Evolutionary conservation across 2,888 invertebrate species (phyloP), one percentile per base, ranked within the genome.

Genomic region (Rhorus exstirpatorius): DNA sequence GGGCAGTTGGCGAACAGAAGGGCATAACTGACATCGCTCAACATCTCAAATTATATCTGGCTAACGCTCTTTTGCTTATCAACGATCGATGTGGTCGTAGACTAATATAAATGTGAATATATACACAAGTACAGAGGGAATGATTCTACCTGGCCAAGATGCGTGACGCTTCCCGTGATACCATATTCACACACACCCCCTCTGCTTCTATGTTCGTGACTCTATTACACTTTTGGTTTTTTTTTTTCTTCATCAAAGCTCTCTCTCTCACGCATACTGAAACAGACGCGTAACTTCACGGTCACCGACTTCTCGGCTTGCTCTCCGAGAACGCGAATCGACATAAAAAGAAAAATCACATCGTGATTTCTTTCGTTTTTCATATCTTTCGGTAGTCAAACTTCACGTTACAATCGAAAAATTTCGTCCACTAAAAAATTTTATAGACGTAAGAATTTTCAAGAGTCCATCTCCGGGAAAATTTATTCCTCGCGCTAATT

Each of bases 141-240:
- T 60, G 49, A 61, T 67, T 58, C 67, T 46, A 46, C 60, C 46
- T 49, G 61, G 55, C 10, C 46, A 65, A 63, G 26, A 74, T 60
- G 70, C 80, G 70, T 70, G 70, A 80, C 70, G 63, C 61, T 17
- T 26, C 58, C 53, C 46, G 63, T 67, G 72, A 79, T 74, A 60
- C 41, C 24, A 38, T 65, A 14, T 49, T 14, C 55, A 55, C 55
- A 55, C n/a, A n/a, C n/a, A n/a, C n/a, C n/a, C 26, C 65, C 63
- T n/a, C 53, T 19, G 17, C 19, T 61, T 75, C 41, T 14, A 44
- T 10, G 1, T 8, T 49, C 35, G 26, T 35, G 41, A 10, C 51
- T 76, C 10, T 8, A 12, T 55, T 17, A 2, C 26, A 24, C 44
- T 3, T 44, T 75, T 53, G 3, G 21, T 44, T n/a, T n/a, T n/a